A percentile compares a stretch with the other conserved stretches of the same genome.
phyloP scores from a whole-genome alignment of 53 echinoderm and acorn worm species.

The Holothuria scabra region DNA sequence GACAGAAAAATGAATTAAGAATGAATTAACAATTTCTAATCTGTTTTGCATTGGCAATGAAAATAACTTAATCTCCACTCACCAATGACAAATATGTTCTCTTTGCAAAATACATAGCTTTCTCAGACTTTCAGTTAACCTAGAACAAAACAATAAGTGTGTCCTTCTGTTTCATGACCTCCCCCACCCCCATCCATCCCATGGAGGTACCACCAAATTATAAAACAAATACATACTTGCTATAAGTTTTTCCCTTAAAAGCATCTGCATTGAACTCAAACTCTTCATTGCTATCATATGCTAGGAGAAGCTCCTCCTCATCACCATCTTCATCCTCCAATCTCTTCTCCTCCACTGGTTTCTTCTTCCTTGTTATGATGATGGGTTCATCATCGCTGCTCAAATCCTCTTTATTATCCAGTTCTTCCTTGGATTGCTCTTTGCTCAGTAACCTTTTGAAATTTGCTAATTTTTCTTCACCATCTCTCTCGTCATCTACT shows the following conservation, averaged over 20 bases:
- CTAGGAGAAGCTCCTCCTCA: constrained; percentile 54
- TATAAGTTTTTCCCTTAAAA: constrained; percentile 58
- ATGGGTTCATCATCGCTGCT: constrained; percentile 57
- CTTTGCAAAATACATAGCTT: no score
- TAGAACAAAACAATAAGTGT: no score
- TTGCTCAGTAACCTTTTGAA: constrained; percentile 77
- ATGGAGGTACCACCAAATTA: no score
- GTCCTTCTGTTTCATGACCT: no score
- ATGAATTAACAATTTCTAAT: no score
- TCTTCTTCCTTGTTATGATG: constrained; percentile 53
- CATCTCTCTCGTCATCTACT: constrained; percentile 44
- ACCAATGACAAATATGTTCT: no score
- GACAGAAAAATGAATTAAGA: no score
- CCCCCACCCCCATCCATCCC: no score
- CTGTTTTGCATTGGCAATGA: no score
- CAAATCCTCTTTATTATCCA: constrained; percentile 45
- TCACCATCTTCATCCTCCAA: constrained; percentile 14
- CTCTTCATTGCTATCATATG: constrained; percentile 73
- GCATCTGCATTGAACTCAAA: constrained; percentile 37
- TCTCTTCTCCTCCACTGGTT: constrained; percentile 30
- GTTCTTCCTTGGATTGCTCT: constrained; percentile 57
- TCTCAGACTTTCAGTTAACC: no score
- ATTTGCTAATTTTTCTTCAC: constrained; percentile 56
- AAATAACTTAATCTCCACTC: no score
- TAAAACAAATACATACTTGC: constrained; percentile 52